Conservation (phyloP, 2,888 invertebrate genomes). For the Meliscaeva auricollis region DNA sequence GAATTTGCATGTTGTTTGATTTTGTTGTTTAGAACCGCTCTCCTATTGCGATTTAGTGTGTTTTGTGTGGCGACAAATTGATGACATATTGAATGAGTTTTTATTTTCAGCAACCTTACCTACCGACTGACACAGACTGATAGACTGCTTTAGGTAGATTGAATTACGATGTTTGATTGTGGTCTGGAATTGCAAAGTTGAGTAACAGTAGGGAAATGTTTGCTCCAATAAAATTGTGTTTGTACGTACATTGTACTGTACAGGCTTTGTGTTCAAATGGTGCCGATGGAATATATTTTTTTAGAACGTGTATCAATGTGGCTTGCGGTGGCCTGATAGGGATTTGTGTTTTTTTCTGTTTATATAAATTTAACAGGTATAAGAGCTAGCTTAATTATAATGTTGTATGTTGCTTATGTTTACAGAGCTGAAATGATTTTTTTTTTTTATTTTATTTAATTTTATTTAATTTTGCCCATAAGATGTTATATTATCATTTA, state of each 20-base stretch:
- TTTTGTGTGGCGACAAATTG: constrained; percentile 49
- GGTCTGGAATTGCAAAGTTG: neutral
- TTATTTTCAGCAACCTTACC: constrained; percentile 16
- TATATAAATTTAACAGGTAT: too few species aligned
- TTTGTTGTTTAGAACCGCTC: constrained; percentile 23
- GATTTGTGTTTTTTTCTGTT: neutral
- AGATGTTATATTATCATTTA: too few species aligned
- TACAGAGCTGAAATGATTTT: too few species aligned
- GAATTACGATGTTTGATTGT: constrained; percentile 34
- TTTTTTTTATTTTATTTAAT: too few species aligned
- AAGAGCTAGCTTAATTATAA: too few species aligned
- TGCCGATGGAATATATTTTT: neutral
- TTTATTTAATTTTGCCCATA: too few species aligned
- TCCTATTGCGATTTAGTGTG: constrained; percentile 14
- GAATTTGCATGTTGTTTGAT: constrained; percentile 34
- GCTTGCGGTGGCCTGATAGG: neutral
- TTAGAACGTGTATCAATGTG: neutral
- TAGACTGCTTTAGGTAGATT: constrained; percentile 14
- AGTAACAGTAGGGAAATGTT: neutral
- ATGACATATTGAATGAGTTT: constrained; percentile 44
- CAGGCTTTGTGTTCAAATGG: constrained; percentile 9
- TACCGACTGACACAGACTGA: constrained; percentile 10
- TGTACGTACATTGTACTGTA: too few species aligned
- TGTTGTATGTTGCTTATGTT: too few species aligned
- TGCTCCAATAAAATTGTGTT: constrained; percentile 1